Base-by-base conservation (phyloP, 2,797 vertebrate species). In the Galaxias olidus region DNA sequence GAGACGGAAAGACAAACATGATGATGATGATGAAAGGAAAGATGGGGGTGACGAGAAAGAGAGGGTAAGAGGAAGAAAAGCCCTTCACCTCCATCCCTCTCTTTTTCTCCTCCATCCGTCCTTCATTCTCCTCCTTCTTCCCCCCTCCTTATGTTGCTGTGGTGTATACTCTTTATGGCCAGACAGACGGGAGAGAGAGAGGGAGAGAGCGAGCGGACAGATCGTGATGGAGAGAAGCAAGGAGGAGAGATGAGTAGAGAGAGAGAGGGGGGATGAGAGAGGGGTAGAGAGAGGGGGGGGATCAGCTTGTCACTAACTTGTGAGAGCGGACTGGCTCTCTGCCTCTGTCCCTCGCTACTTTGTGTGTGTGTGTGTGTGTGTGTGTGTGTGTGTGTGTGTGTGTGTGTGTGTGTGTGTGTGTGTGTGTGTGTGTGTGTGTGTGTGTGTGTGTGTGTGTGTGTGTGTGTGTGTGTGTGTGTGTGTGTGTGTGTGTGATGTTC, bases 21-120 rank as follows among this genome's bases (percentile, higher is more conserved):
- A 85, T 78, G 71, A 85, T 83, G 78, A 74, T 67, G 74, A 70
- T 84, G 76, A 75, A 63, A 69, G 59, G 51, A 70, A 72, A 58
- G 63, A 62, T 67, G 72, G 17, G 50, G 15, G 50, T 9, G 1
- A 14, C 12, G 47, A 9, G 47, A n/a, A 48, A 14, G 45, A 47
- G 45, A 47, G 45, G 45, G 45, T 3, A 47, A 14, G 8, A 5
- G n/a, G 47, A n/a, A 48, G 8, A 48, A 11, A n/a, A 48, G 19
- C n/a, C 15, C 58, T 44, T 20, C 12, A 60, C 44, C 19, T 47
- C 59, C 13, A 4, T 19, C 12, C 13, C 17, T 61, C 30, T 12
- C 11, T 61, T n/a, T 12, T 44, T 61, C 18, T 41, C 14, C 11
- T 11, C 43, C 10, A 15, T 12, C 43, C 43, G 2, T 44, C 1